These are phyloP conservation scores for Erithacus rubecula DNA, from an alignment of 2,797 vertebrate species.

Conservation along the genomic window DNA sequence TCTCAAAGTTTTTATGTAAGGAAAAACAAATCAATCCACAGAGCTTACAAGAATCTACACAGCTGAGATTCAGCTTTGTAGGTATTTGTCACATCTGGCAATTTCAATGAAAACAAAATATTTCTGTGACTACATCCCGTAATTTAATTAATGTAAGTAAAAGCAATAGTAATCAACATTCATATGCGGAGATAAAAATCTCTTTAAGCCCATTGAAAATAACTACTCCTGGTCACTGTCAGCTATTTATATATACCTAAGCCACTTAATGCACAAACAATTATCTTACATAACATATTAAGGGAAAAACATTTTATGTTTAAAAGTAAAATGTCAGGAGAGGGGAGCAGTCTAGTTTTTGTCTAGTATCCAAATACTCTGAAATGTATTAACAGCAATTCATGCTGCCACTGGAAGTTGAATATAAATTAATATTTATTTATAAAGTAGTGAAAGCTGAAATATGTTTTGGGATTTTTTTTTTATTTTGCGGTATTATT, in stretches of 20 bases:
- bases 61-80: neutral
- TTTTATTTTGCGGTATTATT: neutral
- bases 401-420: neutral
- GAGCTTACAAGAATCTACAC: neutral
- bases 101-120: neutral
- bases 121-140: neutral
- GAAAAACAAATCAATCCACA: neutral
- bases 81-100: neutral
- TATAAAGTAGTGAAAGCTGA: neutral
- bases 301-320: neutral
- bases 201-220: neutral
- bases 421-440: neutral
- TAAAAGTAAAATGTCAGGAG: neutral
- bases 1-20: neutral
- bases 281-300: neutral
- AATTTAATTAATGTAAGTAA: constrained; percentile 12
- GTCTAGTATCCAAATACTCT: neutral
- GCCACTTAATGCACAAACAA: neutral
- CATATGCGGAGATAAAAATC: neutral
- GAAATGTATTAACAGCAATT: neutral
- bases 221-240: neutral
- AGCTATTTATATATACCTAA: neutral
- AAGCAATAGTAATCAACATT: neutral
- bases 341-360: neutral
- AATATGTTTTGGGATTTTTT: neutral